Conservation (phyloP, 37 sponge, comb jelly and placozoan genomes). For the Sycon ciliatum region DNA sequence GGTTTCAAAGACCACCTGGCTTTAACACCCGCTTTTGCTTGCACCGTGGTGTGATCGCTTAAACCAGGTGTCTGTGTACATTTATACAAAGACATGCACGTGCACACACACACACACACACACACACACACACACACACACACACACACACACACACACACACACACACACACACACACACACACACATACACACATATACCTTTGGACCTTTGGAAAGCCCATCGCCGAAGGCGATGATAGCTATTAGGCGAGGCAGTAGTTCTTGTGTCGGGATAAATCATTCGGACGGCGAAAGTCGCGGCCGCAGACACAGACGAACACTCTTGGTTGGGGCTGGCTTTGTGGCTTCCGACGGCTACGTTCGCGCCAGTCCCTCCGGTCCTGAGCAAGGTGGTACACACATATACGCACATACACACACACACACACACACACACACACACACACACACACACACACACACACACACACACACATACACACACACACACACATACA, state of each 20-base stretch:
- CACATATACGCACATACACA: background rate
- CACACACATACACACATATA: conserved; percentile 8
- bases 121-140: background rate
- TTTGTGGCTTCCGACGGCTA: background rate
- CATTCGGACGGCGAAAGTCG: no score
- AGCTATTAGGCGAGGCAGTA: no score
- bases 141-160: conserved; percentile 16
- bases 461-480: background rate
- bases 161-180: conserved; percentile 23
- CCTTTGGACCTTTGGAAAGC: background rate
- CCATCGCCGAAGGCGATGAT: no score
- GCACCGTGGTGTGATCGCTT: no score
- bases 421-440: background rate
- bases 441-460: background rate
- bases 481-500: background rate
- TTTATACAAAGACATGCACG: no score
- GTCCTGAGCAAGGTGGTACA: background rate
- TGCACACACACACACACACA: conserved; percentile 1
- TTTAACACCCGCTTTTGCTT: no score
- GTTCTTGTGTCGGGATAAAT: no score
- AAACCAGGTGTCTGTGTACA: no score
- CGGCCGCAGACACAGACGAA: no score
- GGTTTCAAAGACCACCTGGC: no score
- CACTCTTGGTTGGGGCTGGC: no score
- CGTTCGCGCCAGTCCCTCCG: conserved; percentile 1